Conservation (phyloP, 2,113 vertebrate species). For the Pimephales promelas region DNA sequence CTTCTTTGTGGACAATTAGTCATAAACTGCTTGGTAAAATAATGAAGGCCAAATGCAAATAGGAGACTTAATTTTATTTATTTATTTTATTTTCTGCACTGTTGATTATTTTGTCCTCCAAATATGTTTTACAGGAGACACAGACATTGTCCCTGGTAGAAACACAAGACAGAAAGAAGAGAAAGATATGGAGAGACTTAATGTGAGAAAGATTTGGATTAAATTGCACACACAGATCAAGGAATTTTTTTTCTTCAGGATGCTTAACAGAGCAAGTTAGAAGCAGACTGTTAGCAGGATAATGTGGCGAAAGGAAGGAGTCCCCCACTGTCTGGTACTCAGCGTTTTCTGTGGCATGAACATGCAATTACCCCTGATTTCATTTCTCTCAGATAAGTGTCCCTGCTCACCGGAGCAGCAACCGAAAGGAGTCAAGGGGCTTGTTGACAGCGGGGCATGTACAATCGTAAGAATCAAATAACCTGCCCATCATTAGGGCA, state of each 20-base stretch:
- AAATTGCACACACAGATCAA: conserved; percentile 26
- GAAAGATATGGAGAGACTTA: conserved; percentile 8
- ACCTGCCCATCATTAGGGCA: conserved; percentile 50
- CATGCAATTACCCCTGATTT: conserved; percentile 74
- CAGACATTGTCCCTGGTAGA: neutral
- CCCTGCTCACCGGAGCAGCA: conserved; percentile 65
- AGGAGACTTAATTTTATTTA: neutral
- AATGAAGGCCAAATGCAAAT: neutral
- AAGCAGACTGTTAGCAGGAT: conserved; percentile 68
- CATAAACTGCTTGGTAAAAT: neutral
- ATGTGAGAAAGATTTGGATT: conserved; percentile 47
- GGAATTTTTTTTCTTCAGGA: conserved; percentile 54
- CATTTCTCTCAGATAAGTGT: conserved; percentile 69
- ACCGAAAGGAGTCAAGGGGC: conserved; percentile 63
- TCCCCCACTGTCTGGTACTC: conserved; percentile 70
- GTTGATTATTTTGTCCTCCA: conserved; percentile 18
- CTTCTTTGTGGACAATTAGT: neutral
- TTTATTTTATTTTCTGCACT: conserved; percentile 1
- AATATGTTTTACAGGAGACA: neutral
- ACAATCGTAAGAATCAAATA: conserved; percentile 57
- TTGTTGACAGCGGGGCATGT: conserved; percentile 58
- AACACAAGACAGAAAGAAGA: neutral
- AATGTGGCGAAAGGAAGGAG: conserved; percentile 68
- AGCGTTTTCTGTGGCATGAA: conserved; percentile 69
- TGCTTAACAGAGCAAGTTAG: conserved; percentile 57